Percentiles rank a stretch among this genome's conserved stretches.
These are phyloP conservation scores for Drosophila setosimentum DNA, from an alignment of 2,888 invertebrate genomes.

Conservation along the genomic window DNA sequence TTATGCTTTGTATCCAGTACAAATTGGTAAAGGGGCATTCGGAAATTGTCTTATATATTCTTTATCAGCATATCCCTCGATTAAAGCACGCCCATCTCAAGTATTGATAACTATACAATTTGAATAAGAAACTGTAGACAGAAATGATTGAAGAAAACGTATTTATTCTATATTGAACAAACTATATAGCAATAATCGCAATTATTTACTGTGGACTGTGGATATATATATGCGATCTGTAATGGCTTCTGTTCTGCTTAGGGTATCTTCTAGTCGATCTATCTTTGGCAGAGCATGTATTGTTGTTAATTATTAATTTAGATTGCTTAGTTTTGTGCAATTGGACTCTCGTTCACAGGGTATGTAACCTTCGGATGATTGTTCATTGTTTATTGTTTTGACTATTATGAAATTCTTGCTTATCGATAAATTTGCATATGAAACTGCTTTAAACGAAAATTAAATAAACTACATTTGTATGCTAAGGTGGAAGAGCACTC, in stretches of 20 bases:
- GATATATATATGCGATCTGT: background rate
- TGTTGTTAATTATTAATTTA: background rate
- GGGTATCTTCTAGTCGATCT: background rate
- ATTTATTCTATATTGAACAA: background rate
- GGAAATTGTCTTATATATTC: background rate
- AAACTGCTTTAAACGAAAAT: too few species aligned
- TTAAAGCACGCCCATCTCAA: background rate
- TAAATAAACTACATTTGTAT: too few species aligned
- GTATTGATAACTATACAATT: too few species aligned
- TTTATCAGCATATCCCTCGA: background rate
- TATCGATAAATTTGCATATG: background rate
- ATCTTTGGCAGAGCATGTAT: background rate
- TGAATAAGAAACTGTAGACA: too few species aligned
- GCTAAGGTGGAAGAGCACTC: too few species aligned
- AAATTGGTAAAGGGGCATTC: background rate
- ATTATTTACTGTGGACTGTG: background rate
- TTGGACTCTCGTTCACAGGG: background rate
- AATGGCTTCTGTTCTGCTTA: background rate
- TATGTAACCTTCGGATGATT: background rate
- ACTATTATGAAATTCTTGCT: background rate
- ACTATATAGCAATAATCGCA: background rate
- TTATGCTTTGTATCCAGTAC: background rate
- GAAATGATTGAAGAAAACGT: background rate
- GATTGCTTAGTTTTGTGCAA: background rate
- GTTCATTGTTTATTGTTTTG: constrained; percentile 2